These are phyloP conservation scores for Eptesicus fuscus DNA, from an alignment of 2,113 vertebrate species.

Conservation along the genomic window DNA sequence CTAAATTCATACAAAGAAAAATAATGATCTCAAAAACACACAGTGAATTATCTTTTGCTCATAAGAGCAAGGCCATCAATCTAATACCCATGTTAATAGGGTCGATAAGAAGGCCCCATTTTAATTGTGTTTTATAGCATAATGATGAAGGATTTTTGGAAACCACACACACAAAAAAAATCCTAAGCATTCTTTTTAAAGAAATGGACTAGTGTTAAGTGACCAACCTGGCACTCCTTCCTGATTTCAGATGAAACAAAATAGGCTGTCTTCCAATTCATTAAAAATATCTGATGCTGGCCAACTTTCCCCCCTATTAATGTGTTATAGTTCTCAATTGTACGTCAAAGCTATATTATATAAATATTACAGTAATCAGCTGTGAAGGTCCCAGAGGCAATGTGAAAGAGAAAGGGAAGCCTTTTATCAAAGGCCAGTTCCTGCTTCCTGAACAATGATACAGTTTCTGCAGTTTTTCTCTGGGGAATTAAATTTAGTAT, in stretches of 20 bases:
- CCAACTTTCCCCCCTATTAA: slow-evolving; percentile 67
- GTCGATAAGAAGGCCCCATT: background rate
- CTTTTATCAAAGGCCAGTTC: slow-evolving; percentile 84
- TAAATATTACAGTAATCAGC: slow-evolving; percentile 79
- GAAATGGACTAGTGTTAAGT: slow-evolving; percentile 41
- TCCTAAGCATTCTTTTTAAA: slow-evolving; percentile 39
- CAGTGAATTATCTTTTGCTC: background rate
- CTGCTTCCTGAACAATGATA: slow-evolving; percentile 82
- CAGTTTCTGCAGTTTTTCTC: slow-evolving; percentile 73
- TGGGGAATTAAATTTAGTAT: slow-evolving; percentile 64
- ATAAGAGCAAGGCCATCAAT: background rate
- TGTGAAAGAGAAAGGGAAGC: slow-evolving; percentile 78
- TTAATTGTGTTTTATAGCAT: slow-evolving; percentile 30
- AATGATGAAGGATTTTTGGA: slow-evolving; percentile 58
- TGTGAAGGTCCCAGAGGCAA: slow-evolving; percentile 79
- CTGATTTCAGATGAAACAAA: slow-evolving; percentile 69
- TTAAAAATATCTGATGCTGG: slow-evolving; percentile 66
- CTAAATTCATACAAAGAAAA: slow-evolving; percentile 6
- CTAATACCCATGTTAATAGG: slow-evolving; percentile 32
- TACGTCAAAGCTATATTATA: slow-evolving; percentile 76
- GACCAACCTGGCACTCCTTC: slow-evolving; percentile 59
- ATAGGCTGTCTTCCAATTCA: slow-evolving; percentile 64
- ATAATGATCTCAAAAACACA: background rate
- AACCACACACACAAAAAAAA: background rate
- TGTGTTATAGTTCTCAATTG: slow-evolving; percentile 71